Evolutionary conservation across 2,888 invertebrate species (phyloP).

Genomic region (Dione juno): DNA sequence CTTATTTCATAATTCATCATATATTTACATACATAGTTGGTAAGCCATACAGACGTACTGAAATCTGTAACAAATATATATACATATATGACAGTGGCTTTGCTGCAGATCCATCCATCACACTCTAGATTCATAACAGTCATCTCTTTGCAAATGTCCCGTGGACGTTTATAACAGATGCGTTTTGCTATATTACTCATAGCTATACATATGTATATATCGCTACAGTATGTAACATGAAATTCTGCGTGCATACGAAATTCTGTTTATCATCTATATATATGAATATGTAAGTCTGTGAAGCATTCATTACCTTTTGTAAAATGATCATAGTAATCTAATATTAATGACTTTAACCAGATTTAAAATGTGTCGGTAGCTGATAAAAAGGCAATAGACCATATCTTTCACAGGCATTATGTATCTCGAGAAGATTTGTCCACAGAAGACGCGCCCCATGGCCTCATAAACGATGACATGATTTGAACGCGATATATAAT

Average conservation of each 20-base stretch:
- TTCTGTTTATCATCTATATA: not conserved
- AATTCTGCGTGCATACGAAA: not conserved
- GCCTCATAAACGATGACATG: constrained; percentile 76
- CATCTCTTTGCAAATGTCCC: constrained; percentile 67
- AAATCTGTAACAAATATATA: constrained; percentile 50
- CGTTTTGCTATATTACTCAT: constrained; percentile 53
- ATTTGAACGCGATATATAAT: constrained; percentile 77
- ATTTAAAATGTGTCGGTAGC: constrained; percentile 39
- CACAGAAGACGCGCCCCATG: constrained; percentile 63
- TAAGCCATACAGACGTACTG: constrained; percentile 42
- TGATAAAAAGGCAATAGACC: constrained; percentile 45
- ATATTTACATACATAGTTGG: constrained; percentile 39
- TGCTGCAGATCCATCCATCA: constrained; percentile 72
- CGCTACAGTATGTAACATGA: not conserved
- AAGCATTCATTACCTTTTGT: not conserved
- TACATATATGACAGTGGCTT: constrained; percentile 48
- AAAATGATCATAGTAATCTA: constrained; percentile 5
- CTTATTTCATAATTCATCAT: constrained; percentile 26
- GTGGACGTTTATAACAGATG: constrained; percentile 65
- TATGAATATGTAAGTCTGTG: not conserved
- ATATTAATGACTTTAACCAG: constrained; percentile 26
- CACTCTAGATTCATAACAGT: constrained; percentile 73
- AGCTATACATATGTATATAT: constrained; percentile 25
- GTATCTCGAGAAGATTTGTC: constrained; percentile 62
- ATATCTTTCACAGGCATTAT: constrained; percentile 61